Evolutionary conservation across 2,888 invertebrate species (phyloP), one percentile per base, ranked within the genome.

Genomic region (Diplazon laetatorius): DNA sequence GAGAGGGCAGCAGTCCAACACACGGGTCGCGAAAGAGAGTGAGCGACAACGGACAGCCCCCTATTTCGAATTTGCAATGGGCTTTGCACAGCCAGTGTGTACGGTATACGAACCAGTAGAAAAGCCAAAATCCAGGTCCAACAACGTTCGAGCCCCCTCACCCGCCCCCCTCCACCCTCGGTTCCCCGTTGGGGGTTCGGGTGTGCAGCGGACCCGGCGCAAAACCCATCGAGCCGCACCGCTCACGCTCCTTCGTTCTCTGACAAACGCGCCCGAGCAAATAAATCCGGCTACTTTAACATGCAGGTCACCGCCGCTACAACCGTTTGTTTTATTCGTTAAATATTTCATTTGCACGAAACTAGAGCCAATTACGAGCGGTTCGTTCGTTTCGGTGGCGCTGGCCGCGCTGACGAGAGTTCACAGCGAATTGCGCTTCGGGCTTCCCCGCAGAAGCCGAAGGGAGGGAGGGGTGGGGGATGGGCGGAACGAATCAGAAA

Each of bases 281-380:
- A 89, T 88, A 88, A 89, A 88, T 88, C 87, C 87, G n/a, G 85
- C 89, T 88, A 87, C 89, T 90, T 90, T 89, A 88, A 87, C 90
- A 90, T 90, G 90, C 90, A 89, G 90, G 89, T 90, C 90, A 89
- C 87, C 89, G 85, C 85, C 86, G 83, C 80, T 86, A 82, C 80
- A 87, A 86, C 84, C 89, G 90, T 90, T 91, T 91, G 90, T 90
- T 91, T 90, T 90, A 90, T 91, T 91, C 89, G 89, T 91, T 89
- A 89, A 89, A 90, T 90, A 91, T 90, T 91, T 91, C 87, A 89
- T 89, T 91, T 89, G 87, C 87, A 85, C 78, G 70, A 78, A 88
- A 88, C 87, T 86, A 87, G 83, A 84, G 89, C 89, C 88, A 88
- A 88, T 88, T 88, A 88, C 87, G 85, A 84, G 84, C 80, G 46